Conservation (phyloP, 2,888 invertebrate species). For the Diaprepes abbreviatus region DNA sequence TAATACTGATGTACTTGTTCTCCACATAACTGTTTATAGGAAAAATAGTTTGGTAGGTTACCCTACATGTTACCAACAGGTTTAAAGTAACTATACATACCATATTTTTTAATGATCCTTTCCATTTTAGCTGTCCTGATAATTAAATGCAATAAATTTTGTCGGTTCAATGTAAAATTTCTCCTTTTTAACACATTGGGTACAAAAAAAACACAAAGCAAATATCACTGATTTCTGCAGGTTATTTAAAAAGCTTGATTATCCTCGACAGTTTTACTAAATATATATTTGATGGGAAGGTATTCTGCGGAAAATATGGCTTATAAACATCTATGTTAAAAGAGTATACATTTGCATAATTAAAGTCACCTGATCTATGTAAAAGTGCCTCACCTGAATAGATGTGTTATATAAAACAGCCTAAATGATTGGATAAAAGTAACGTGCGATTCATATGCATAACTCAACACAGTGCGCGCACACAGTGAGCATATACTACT, state of each 20-base stretch:
- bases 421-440: conserved; percentile 38
- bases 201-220: conserved; percentile 56
- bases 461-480: conserved; percentile 55
- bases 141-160: conserved; percentile 57
- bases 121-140: conserved; percentile 53
- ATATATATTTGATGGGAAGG: conserved; percentile 51
- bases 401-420: conserved; percentile 45
- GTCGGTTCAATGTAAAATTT: conserved; percentile 54
- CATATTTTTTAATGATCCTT: conserved; percentile 28
- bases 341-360: conserved; percentile 29
- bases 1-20: not conserved
- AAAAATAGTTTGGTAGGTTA: not conserved
- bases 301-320: conserved; percentile 61
- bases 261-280: conserved; percentile 53
- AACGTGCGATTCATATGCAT: conserved; percentile 46
- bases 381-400: conserved; percentile 52
- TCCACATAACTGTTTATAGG: not conserved
- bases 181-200: conserved; percentile 50
- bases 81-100: conserved; percentile 42
- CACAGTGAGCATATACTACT: conserved; percentile 53
- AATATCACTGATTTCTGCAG: conserved; percentile 49
- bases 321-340: conserved; percentile 49
- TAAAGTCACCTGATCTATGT: conserved; percentile 29
- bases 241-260: conserved; percentile 45
- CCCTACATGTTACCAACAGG: conserved; percentile 20